Evolutionary conservation across 2,113 vertebrate species (phyloP).

Genomic region (Macquaria ambigua): DNA sequence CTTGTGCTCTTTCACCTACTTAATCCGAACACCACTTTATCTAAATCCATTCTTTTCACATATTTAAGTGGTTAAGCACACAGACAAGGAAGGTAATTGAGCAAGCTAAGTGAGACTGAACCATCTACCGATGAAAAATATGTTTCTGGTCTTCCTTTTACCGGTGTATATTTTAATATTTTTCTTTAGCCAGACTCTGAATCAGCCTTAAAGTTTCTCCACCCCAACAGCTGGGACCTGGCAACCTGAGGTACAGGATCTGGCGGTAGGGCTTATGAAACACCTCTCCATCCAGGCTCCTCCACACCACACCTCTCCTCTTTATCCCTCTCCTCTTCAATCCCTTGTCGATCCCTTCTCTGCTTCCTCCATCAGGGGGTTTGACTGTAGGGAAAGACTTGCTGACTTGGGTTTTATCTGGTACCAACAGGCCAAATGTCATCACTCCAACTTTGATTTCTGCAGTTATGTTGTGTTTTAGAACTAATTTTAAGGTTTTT

Average conservation of each 20-base stretch:
- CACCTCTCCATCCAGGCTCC: slow-evolving; percentile 60
- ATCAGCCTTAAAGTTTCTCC: slow-evolving; percentile 40
- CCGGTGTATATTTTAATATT: background rate
- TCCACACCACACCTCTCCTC: slow-evolving; percentile 50
- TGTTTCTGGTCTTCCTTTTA: slow-evolving; percentile 15
- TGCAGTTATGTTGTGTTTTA: background rate
- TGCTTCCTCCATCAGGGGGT: slow-evolving; percentile 10
- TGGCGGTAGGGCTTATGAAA: slow-evolving; percentile 63
- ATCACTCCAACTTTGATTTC: background rate
- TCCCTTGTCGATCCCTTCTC: slow-evolving; percentile 17
- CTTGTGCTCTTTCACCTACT: background rate
- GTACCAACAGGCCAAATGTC: slow-evolving; percentile 18
- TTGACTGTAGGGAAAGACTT: slow-evolving; percentile 17
- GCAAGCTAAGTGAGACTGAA: slow-evolving; percentile 40
- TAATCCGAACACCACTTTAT: slow-evolving; percentile 19
- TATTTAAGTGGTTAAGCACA: slow-evolving; percentile 15
- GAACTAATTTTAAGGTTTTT: background rate
- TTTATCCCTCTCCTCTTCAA: slow-evolving; percentile 38
- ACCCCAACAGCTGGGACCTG: slow-evolving; percentile 54
- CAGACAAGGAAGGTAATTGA: slow-evolving; percentile 34
- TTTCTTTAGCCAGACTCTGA: slow-evolving; percentile 23
- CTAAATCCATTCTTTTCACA: slow-evolving; percentile 14
- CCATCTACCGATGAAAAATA: slow-evolving; percentile 26
- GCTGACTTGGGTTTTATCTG: slow-evolving; percentile 18
- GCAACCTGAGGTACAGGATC: slow-evolving; percentile 31